These are phyloP conservation scores for Himalopsyche tibetana DNA, from an alignment of 2,888 invertebrate species.

Conservation along the genomic window DNA sequence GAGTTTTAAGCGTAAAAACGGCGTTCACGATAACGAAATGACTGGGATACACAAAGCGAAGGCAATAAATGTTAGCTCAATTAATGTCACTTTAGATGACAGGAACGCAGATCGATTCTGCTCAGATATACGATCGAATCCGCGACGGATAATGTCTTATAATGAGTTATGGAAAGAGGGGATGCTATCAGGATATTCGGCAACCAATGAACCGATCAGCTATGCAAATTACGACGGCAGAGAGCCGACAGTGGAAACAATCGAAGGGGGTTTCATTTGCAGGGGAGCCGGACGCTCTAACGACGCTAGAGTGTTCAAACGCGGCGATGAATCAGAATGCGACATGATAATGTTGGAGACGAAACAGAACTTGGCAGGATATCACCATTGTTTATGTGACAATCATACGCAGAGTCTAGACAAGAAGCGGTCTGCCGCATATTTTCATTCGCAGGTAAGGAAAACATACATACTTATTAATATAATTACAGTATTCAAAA, in stretches of 20 bases:
- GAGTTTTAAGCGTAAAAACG: constrained; percentile 50
- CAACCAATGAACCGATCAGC: constrained; percentile 61
- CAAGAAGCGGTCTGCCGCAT: constrained; percentile 72
- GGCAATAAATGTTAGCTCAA: constrained; percentile 55
- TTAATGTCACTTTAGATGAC: constrained; percentile 70
- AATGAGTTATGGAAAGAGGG: constrained; percentile 76
- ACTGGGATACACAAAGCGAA: constrained; percentile 54
- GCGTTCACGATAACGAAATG: constrained; percentile 51
- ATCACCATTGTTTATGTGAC: constrained; percentile 66
- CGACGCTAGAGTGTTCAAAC: constrained; percentile 59
- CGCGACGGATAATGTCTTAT: constrained; percentile 71
- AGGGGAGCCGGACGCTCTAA: constrained; percentile 67
- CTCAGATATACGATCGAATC: constrained; percentile 68
- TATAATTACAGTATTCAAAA: constrained; percentile 6
- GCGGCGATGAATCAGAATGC: constrained; percentile 70
- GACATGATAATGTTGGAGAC: constrained; percentile 71
- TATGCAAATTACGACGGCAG: constrained; percentile 69
- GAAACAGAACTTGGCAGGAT: constrained; percentile 67
- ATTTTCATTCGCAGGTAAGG: constrained; percentile 75
- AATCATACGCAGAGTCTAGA: constrained; percentile 68
- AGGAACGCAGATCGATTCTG: constrained; percentile 71
- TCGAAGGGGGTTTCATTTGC: constrained; percentile 70
- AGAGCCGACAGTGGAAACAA: constrained; percentile 67
- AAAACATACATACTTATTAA: not conserved
- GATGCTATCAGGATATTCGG: constrained; percentile 69